Base-by-base conservation (phyloP, 2,797 vertebrate genomes). In the Trachurus trachurus region DNA sequence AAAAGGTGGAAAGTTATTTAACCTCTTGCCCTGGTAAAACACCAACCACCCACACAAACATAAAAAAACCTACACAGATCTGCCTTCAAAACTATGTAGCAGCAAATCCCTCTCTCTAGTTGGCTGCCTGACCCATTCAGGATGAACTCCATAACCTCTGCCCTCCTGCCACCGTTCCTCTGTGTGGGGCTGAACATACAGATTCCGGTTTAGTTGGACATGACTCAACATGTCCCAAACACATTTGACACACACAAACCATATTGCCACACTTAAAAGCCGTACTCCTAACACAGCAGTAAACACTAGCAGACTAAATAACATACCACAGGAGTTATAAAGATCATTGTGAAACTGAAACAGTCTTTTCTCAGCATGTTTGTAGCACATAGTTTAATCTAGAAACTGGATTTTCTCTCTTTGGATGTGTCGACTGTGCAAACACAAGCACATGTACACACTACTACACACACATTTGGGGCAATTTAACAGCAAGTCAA, bases 81-180 rank as follows among this genome's bases (percentile, higher is more conserved):
- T 77, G 74, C 76, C 71, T 42, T 66, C 62, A 8, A 87, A 89
- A 87, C 85, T 87, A 86, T 89, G 87, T 67, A 79, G 42, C 84
- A 63, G 86, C 75, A 92, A 91, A 93, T 89, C 83, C 87, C 88
- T 67, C 74, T 79, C 77, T 73, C 66, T 80, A 53, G 82, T 76
- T 57, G 76, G 76, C 72, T 50, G 79, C 49, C 52, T 37, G 52
- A 71, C 83, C 74, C 83, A 88, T 90, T 92, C 88, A 91, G 59
- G 50, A 67, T 83, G 85, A 91, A 93, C 92, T 82, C 80, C 3
- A 57, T 87, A 66, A 92, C 88, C 92, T 85, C 88, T 78, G 67
- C 39, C 74, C 66, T 68, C 42, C 19, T 81, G 76, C 77, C 82
- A 84, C 66, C 70, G 57, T 19, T 70, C 52, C 66, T 82, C 72